Percentiles rank a stretch among this genome's conserved stretches.
These are phyloP conservation scores for Serinus canaria DNA, from an alignment of 2,113 vertebrate genomes.

Conservation along the genomic window DNA sequence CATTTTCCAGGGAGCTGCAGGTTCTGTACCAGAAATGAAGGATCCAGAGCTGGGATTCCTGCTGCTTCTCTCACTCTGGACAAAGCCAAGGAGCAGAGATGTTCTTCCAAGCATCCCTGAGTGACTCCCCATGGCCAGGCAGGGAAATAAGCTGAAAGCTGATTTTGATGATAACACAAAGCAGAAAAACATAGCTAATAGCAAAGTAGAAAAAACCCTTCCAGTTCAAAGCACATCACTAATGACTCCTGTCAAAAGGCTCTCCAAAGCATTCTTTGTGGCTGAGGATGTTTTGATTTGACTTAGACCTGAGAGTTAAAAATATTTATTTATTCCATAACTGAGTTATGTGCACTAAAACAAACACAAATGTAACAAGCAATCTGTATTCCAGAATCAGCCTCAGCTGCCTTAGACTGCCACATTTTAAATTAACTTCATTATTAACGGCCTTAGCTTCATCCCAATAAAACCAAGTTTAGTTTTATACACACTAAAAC, in stretches of 20 bases:
- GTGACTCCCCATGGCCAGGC: constrained; percentile 8
- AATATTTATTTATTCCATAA: constrained; percentile 38
- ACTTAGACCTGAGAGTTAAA: neutral
- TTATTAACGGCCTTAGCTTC: neutral
- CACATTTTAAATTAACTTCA: neutral
- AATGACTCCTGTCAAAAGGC: constrained; percentile 44
- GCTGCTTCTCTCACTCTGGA: neutral
- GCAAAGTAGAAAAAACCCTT: constrained; percentile 38
- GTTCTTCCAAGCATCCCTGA: constrained; percentile 1
- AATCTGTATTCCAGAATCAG: neutral
- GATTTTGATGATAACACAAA: constrained; percentile 40
- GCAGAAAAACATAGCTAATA: constrained; percentile 51
- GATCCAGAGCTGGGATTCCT: neutral
- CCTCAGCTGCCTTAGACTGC: neutral
- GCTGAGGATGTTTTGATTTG: constrained; percentile 8
- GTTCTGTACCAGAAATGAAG: neutral
- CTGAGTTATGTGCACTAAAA: neutral
- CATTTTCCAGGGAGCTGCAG: neutral
- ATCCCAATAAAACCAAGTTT: neutral
- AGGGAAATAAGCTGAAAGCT: constrained; percentile 40
- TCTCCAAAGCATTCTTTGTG: constrained; percentile 17
- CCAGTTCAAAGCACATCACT: constrained; percentile 55
- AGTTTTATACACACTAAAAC: neutral
- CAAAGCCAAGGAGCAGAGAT: neutral
- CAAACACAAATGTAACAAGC: neutral